Conservation (phyloP, 2,113 vertebrate genomes). For the Ctenodactylus gundi region DNA sequence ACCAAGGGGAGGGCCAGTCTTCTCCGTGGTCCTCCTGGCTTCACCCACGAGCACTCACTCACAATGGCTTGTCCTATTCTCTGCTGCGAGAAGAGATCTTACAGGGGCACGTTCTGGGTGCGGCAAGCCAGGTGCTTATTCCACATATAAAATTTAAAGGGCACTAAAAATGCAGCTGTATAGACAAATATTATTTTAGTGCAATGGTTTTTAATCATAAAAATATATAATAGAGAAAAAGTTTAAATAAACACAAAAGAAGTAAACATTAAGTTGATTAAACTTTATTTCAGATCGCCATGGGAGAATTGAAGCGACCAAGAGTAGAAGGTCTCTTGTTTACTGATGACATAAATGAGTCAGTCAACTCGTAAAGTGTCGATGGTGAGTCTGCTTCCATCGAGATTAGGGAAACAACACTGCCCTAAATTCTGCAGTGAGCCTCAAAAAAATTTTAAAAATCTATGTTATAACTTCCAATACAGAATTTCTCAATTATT, state of each 20-base stretch:
- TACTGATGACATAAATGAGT: not conserved
- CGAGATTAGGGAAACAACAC: not conserved
- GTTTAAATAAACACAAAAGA: not conserved
- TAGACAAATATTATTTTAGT: not conserved
- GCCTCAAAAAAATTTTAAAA: not conserved
- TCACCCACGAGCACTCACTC: too few relatives aligned
- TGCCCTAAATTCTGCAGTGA: not conserved
- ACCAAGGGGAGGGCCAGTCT: accelerated
- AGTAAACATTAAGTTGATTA: not conserved
- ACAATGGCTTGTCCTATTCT: too few relatives aligned
- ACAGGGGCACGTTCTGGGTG: too few relatives aligned
- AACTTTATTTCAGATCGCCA: not conserved
- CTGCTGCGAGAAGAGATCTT: too few relatives aligned
- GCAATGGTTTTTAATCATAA: not conserved
- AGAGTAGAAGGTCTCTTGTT: not conserved
- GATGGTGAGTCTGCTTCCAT: not conserved
- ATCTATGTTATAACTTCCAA: not conserved
- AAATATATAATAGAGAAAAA: not conserved
- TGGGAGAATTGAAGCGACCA: not conserved
- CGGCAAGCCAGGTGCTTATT: not conserved
- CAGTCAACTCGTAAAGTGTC: not conserved
- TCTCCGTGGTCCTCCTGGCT: not conserved
- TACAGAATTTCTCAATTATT: not conserved
- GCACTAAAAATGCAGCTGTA: not conserved
- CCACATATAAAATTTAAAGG: not conserved